Evolutionary conservation across 2,888 invertebrate species (phyloP).

Genomic region (Cremastinae sp.): DNA sequence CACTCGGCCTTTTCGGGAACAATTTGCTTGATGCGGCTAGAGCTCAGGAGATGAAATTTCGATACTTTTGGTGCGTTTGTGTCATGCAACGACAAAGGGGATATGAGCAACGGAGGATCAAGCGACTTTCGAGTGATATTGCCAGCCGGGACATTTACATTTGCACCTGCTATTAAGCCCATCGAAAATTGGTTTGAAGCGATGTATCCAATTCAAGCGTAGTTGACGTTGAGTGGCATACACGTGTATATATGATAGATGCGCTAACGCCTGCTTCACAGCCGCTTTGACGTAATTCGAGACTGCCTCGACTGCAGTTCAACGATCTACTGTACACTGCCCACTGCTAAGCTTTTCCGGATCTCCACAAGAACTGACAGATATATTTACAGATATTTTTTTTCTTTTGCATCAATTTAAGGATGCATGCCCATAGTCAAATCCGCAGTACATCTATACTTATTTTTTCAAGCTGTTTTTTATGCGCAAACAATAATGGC

Average conservation of each 20-base stretch:
- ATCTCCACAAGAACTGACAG: no score
- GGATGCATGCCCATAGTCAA: no score
- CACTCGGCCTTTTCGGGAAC: constrained; percentile 8
- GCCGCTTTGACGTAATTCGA: constrained; percentile 25
- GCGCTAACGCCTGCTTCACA: constrained; percentile 1
- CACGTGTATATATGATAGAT: constrained; percentile 5
- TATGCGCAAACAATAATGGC: no score
- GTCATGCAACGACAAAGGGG: constrained; percentile 14
- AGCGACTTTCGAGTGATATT: constrained; percentile 30
- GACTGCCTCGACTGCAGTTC: not conserved
- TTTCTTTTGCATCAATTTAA: no score
- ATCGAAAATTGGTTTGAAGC: constrained; percentile 45
- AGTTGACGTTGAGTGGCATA: constrained; percentile 38
- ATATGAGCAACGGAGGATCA: constrained; percentile 19
- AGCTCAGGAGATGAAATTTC: constrained; percentile 22
- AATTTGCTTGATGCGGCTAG: constrained; percentile 23
- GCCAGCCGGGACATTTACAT: constrained; percentile 44
- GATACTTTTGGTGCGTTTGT: constrained; percentile 8
- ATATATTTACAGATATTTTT: no score
- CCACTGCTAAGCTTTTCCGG: no score
- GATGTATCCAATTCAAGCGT: constrained; percentile 49
- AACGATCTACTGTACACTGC: not conserved
- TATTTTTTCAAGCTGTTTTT: no score
- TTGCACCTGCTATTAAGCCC: constrained; percentile 49
- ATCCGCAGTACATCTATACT: no score